Base-by-base conservation (phyloP, 2,797 vertebrate genomes). In the Limosa lapponica region DNA sequence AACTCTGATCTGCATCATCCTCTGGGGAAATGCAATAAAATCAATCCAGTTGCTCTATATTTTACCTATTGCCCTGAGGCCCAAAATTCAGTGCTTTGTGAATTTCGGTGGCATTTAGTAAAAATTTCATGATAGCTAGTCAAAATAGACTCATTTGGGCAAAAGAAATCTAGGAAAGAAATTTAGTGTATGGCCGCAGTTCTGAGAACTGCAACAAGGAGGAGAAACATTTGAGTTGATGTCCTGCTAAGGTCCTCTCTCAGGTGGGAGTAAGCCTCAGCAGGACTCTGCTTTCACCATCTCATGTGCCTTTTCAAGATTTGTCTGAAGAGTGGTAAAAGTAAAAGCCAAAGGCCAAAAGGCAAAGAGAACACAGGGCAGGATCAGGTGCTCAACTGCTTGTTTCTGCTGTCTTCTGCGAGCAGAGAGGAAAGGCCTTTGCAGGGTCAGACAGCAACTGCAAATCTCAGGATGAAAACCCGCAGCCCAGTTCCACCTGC, bases 391-490 rank as follows among this genome's bases (percentile, higher is more conserved):
- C 62, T 62, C 58, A 67, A 23, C 24, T 49, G 46, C 64, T 66
- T 48, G 24, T 57, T 91, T 58, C 71, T 74, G 54, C 74, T 55
- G n/a, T 32, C 64, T 90, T 51, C 43, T 51, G 46, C 4, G 4
- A 83, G 81, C 74, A 59, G 55, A 51, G 34, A 51, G 44, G 58
- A 74, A 58, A 57, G 52, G 86, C 55, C 48, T 92, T 72, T 86
- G 82, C 36, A 30, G 59, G 64, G 73, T 75, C 82, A 69, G 75
- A 67, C 87, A 95, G 80, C 84, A 93, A 93, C 90, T 92, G 91
- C 82, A 66, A 74, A 90, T 44, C 51, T 36, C 17, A 6, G 82
- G 75, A 78, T 82, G 73, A 36, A 84, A 87, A 87, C 66, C 51
- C 89, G 28, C 43, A 84, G 71, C 57, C 44, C 43, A 4, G 51